Conservation (phyloP, 2,888 invertebrate species). For the Hemistola chrysoprasaria region DNA sequence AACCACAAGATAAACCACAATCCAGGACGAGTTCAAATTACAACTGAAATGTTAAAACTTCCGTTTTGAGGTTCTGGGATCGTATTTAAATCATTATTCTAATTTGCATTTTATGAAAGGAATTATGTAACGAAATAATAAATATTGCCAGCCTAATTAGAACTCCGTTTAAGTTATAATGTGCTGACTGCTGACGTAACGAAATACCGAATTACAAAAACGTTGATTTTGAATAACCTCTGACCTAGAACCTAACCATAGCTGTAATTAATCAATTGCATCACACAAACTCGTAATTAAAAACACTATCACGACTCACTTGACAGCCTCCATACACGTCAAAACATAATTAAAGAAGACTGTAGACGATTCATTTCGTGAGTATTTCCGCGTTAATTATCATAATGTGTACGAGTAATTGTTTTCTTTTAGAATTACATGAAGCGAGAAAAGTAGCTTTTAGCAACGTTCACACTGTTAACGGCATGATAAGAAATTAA, state of each 20-base stretch:
- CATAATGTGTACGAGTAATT: too few relatives aligned
- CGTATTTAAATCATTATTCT: conserved; percentile 50
- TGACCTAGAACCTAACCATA: conserved; percentile 4
- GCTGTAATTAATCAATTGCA: conserved; percentile 14
- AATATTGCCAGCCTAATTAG: too few relatives aligned
- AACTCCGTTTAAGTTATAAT: too few relatives aligned
- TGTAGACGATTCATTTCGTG: conserved; percentile 17
- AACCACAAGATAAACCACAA: too few relatives aligned
- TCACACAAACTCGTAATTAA: conserved; percentile 11
- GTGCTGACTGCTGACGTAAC: not conserved
- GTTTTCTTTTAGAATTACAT: too few relatives aligned
- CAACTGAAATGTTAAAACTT: conserved; percentile 51
- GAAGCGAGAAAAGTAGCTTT: too few relatives aligned
- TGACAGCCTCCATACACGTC: conserved; percentile 21
- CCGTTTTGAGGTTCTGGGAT: conserved; percentile 37
- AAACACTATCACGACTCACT: conserved; percentile 17
- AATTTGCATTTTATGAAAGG: too few relatives aligned
- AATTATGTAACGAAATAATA: too few relatives aligned
- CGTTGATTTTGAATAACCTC: conserved; percentile 20
- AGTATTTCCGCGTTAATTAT: conserved; percentile 1
- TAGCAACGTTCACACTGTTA: too few relatives aligned
- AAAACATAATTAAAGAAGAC: conserved; percentile 25
- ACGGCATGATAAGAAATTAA: too few relatives aligned
- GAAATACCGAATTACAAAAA: conserved; percentile 13
- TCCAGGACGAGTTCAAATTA: conserved; percentile 36